These are phyloP conservation scores for Microtus richardsoni DNA, from an alignment of 2,113 vertebrate species.

Conservation along the genomic window DNA sequence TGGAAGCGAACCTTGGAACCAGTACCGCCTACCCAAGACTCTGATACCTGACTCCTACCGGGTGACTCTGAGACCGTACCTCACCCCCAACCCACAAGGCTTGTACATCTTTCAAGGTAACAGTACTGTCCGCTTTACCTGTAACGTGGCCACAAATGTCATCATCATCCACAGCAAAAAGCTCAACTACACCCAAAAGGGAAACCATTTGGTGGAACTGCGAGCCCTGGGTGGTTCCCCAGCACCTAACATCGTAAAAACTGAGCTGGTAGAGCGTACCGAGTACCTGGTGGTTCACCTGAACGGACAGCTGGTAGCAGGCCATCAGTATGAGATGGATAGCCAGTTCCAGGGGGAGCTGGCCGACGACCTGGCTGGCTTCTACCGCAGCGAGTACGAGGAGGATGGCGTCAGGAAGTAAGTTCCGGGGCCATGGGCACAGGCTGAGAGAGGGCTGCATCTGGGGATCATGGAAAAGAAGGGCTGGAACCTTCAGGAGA, in stretches of 20 bases:
- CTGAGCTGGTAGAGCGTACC: constrained; percentile 86
- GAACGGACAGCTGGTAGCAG: background rate
- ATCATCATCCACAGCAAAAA: constrained; percentile 95
- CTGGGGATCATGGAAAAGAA: accelerated
- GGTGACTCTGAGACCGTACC: constrained; percentile 90
- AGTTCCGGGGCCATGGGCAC: constrained; percentile 53
- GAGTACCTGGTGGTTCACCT: constrained; percentile 93
- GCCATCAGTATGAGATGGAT: constrained; percentile 85
- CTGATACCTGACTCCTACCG: constrained; percentile 88
- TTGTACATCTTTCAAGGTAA: constrained; percentile 91
- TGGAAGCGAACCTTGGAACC: constrained; percentile 87
- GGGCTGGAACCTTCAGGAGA: background rate
- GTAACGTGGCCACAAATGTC: constrained; percentile 86
- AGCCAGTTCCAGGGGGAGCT: constrained; percentile 91
- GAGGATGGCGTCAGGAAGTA: constrained; percentile 86
- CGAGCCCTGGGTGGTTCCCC: accelerated
- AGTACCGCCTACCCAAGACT: constrained; percentile 88
- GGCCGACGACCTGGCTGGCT: constrained; percentile 93
- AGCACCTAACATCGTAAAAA: constrained; percentile 63
- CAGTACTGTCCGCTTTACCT: constrained; percentile 89
- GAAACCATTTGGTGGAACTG: constrained; percentile 60
- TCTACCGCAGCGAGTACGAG: constrained; percentile 95
- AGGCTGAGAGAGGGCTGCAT: background rate
- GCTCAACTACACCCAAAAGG: constrained; percentile 87
- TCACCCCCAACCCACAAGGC: constrained; percentile 78